Evolutionary conservation across 2,797 vertebrate genomes (phyloP), one percentile per base, ranked within the genome.

Genomic region (Jordanella pulchra): DNA sequence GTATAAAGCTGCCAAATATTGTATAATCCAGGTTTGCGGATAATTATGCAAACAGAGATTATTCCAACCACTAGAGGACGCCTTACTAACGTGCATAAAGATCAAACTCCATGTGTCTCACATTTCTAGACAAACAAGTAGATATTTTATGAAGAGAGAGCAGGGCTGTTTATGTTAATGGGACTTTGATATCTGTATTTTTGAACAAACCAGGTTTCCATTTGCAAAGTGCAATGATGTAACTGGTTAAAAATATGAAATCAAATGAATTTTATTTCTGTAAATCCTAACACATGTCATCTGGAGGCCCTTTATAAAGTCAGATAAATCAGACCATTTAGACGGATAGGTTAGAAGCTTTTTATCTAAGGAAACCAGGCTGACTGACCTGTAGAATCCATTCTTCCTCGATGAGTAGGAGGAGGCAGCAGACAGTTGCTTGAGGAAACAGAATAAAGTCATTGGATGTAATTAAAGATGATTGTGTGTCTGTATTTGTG

Each of bases 21-120:
- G 7, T 23, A 60, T 23, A 23, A 21, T 4, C 18, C 58, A 35
- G 21, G 21, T 39, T 18, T 60, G 9, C 55, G 11, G 10, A 12
- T 11, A 39, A 35, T 39, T 23, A 13, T 15, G 60, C 53, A 54
- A 27, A 54, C 60, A 11, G 21, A n/a, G 10, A 9, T 6, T 25
- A 15, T 73, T 75, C 66, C 14, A 55, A 17, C 84, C 76, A 78
- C 76, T 68, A 88, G 91, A 85, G 87, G 67, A 80, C 72, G 72
- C 73, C 72, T 80, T 4, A 28, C 30, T 5, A 28, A 77, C 47
- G 80, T 42, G 25, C 75, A 82, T 81, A 50, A 35, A 5, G 15
- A 7, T 66, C 44, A 81, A 79, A 68, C 73, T 72, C 30, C 48
- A 73, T 78, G 60, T 64, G 44, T 55, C 61, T 25, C 15, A 48